Conservation (phyloP, 2,888 invertebrate species). For the Pachymerium ferrugineum region DNA sequence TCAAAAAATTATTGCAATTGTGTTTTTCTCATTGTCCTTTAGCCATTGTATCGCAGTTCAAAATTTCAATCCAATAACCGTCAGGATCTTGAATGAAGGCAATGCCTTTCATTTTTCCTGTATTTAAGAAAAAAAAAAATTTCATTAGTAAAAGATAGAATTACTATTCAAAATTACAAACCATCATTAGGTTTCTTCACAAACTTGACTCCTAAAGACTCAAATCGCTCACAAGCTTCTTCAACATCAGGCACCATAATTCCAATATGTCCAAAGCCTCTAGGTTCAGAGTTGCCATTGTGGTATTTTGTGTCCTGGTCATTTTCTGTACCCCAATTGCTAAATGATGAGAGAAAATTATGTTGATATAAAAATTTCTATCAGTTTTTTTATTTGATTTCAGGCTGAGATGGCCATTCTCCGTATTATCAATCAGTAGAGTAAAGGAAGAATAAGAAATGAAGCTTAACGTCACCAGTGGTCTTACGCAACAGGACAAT, state of each 20-base stretch:
- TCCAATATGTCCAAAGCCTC: conserved; percentile 89
- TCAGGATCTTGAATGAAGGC: conserved; percentile 95
- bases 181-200: conserved; percentile 80
- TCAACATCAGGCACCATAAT: conserved; percentile 83
- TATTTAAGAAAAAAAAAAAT: conserved; percentile 39
- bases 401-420: no score
- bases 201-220: conserved; percentile 77
- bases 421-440: no score
- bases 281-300: conserved; percentile 82
- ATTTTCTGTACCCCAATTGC: conserved; percentile 69
- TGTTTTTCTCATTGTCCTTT: background rate
- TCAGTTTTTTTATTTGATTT: no score
- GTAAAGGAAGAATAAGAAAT: conserved; percentile 47
- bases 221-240: conserved; percentile 79
- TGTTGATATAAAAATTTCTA: no score
- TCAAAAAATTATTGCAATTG: background rate
- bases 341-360: no score
- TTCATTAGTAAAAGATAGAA: no score
- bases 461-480: no score
- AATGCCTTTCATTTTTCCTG: conserved; percentile 85
- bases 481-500: no score
- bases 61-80: conserved; percentile 93
- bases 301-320: conserved; percentile 74
- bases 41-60: conserved; percentile 51
- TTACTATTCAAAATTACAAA: no score